Evolutionary conservation across 2,797 vertebrate species (phyloP).

Genomic region (Gallirallus australis): DNA sequence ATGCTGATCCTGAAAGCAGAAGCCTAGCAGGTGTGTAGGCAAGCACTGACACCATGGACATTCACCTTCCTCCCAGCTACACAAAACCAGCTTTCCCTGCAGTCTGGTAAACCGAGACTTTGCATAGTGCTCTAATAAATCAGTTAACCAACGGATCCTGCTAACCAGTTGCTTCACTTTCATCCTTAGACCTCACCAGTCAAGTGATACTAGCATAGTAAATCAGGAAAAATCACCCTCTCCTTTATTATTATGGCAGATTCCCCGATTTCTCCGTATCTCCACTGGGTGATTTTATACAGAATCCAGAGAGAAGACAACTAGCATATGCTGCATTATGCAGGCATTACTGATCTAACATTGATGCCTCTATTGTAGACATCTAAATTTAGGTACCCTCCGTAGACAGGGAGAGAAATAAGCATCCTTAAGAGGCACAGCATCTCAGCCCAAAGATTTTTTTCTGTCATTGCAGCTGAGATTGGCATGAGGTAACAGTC

Average conservation of each 20-base stretch:
- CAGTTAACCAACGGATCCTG: not conserved
- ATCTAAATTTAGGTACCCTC: not conserved
- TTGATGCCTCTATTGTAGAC: rapidly evolving
- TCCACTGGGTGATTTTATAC: not conserved
- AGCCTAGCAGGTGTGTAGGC: not conserved
- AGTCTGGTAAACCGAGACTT: not conserved
- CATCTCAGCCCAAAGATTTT: not conserved
- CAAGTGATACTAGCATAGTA: not conserved
- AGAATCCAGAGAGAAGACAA: not conserved
- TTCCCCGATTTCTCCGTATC: not conserved
- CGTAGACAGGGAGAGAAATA: not conserved
- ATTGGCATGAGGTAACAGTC: not conserved
- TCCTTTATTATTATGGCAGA: not conserved
- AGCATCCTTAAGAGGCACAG: not conserved
- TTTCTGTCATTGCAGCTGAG: not conserved
- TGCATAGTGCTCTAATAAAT: not conserved
- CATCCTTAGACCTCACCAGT: not conserved
- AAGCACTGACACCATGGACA: not conserved
- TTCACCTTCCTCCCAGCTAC: not conserved
- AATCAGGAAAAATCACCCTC: not conserved
- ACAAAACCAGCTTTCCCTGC: not conserved
- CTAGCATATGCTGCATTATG: not conserved
- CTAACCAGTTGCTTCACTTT: not conserved
- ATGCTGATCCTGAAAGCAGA: not conserved
- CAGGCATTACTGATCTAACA: not conserved